Conservation (phyloP, 64 coral and sea anemone genomes). For the Dendrophyllia cribrosa region DNA sequence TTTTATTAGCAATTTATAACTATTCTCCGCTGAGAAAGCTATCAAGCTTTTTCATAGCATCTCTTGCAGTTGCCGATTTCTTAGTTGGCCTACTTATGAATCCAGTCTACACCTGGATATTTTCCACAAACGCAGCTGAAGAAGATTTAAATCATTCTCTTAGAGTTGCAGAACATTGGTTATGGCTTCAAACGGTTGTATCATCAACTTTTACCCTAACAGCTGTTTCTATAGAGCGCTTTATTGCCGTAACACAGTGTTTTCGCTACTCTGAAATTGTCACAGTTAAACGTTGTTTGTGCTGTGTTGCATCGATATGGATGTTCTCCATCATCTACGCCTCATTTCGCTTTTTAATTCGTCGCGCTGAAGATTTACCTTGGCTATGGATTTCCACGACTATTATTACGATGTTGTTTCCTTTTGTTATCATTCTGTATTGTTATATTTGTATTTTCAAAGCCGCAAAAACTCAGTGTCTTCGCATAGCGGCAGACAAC, state of each 20-base stretch:
- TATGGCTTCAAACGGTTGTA: slow-evolving; percentile 51
- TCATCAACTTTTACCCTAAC: slow-evolving; percentile 63
- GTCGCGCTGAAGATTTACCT: background rate
- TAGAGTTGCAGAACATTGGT: slow-evolving; percentile 31
- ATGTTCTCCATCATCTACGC: slow-evolving; percentile 25
- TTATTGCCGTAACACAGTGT: slow-evolving; percentile 43
- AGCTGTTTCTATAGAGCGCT: slow-evolving; percentile 70
- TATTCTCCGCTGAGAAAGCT: slow-evolving; percentile 8
- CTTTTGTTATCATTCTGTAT: slow-evolving; percentile 32
- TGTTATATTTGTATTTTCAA: slow-evolving; percentile 48
- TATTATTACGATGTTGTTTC: slow-evolving; percentile 26
- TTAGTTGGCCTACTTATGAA: slow-evolving; percentile 44
- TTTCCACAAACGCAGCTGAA: background rate
- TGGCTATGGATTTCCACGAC: slow-evolving; percentile 40
- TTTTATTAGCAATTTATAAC: slow-evolving; percentile 36
- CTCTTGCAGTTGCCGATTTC: slow-evolving; percentile 31
- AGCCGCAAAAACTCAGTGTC: slow-evolving; percentile 34
- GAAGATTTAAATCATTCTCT: slow-evolving; percentile 13
- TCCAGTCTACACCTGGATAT: slow-evolving; percentile 34
- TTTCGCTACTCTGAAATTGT: slow-evolving; percentile 43
- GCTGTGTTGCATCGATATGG: slow-evolving; percentile 35
- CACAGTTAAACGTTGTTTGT: slow-evolving; percentile 20
- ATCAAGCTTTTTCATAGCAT: slow-evolving; percentile 52
- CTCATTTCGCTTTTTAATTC: background rate
- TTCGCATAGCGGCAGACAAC: slow-evolving; percentile 15